phyloP scores from a whole-genome alignment of 2,113 vertebrate genomes.

The Heloderma charlesbogerti region DNA sequence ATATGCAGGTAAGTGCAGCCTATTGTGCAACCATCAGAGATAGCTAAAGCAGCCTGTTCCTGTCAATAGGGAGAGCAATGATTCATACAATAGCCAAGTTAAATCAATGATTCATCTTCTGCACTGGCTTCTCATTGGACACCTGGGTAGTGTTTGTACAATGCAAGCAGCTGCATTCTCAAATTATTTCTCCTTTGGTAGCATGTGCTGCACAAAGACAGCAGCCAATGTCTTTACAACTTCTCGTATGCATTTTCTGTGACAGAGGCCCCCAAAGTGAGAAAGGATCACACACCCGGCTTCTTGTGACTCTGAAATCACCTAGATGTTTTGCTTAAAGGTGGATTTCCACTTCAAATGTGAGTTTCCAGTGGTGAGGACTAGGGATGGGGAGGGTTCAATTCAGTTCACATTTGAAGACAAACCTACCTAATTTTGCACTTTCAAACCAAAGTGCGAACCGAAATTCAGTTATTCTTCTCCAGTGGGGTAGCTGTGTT shows the following conservation, averaged over 20 bases:
- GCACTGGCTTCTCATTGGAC: neutral
- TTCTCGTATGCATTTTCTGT: neutral
- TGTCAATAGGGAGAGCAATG: neutral
- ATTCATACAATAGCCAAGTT: neutral
- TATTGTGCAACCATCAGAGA: neutral
- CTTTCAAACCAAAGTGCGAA: no score
- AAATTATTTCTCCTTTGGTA: neutral
- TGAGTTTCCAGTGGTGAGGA: neutral
- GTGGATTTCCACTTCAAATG: neutral
- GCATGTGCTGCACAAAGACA: no score
- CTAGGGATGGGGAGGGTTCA: no score
- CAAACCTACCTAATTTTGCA: no score
- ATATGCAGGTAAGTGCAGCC: neutral
- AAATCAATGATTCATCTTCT: slow-evolving; percentile 22
- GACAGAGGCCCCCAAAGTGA: neutral
- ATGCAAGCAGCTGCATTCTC: neutral
- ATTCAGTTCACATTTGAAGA: no score
- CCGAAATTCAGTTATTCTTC: no score
- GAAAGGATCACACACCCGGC: neutral
- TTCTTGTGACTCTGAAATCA: neutral
- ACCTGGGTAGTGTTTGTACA: neutral
- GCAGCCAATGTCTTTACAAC: neutral
- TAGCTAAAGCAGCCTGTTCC: neutral
- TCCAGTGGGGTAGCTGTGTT: no score
- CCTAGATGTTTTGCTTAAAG: neutral